These are phyloP conservation scores for Urocynchramus pylzowi DNA, from an alignment of 2,113 vertebrate species.

Conservation along the genomic window DNA sequence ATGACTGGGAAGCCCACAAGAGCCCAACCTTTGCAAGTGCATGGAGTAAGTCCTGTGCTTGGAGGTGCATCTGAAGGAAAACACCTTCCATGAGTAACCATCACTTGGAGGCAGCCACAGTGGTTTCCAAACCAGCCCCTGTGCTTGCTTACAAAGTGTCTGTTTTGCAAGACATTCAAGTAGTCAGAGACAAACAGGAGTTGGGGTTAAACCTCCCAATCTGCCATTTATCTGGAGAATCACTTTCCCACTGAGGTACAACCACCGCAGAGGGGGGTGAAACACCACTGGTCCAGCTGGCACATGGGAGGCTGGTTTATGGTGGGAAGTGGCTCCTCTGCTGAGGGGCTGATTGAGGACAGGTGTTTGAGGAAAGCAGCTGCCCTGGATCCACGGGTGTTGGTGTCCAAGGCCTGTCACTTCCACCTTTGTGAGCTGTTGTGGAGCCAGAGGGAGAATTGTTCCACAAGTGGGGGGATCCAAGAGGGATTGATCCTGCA, in stretches of 20 bases:
- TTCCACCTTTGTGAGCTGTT: background rate
- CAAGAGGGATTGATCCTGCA: background rate
- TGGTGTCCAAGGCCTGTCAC: background rate
- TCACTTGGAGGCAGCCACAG: background rate
- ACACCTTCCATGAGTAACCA: background rate
- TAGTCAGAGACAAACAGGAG: background rate
- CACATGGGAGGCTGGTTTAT: background rate
- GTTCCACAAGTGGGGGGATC: fast-evolving
- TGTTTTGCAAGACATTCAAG: conserved; percentile 30
- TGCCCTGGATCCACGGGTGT: fast-evolving
- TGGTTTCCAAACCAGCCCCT: background rate
- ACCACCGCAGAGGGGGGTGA: fast-evolving
- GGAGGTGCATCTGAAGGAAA: background rate
- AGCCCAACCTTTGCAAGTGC: background rate
- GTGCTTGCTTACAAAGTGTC: background rate
- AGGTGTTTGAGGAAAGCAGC: background rate
- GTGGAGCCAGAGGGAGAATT: background rate
- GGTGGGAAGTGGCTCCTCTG: background rate
- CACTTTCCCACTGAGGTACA: background rate
- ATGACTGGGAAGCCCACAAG: background rate
- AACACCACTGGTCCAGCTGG: background rate
- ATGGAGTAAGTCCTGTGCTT: background rate
- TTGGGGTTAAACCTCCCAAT: background rate
- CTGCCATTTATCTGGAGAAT: background rate
- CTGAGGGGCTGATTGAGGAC: background rate